Evolutionary conservation across 1,140 invertebrate genomes (phyloP), one percentile per base, ranked within the genome.

Genomic region (Melitaea cinxia): DNA sequence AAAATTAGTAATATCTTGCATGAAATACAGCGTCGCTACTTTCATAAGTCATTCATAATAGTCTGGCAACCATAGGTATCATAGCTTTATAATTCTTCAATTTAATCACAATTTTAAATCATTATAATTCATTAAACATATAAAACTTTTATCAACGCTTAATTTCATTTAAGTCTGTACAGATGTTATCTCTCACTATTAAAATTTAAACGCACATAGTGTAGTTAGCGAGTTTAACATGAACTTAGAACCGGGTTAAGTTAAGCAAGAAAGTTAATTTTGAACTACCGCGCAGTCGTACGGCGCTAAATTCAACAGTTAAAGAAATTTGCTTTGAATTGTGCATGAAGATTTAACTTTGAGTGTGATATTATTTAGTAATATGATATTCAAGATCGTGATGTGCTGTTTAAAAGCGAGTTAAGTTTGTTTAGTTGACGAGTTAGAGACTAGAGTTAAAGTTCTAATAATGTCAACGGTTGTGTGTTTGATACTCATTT

Each of bases 211-310:
- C 58, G 58, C 64, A 57, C 50, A 68, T 37, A 28, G 23, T 53
- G 15, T 64, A 65, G 67, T 66, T 65, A 70, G 33, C 60, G 33
- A 56, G 60, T 68, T 74, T 65, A 53, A 64, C 60, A 63, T 63
- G 35, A 47, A 73, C 63, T 70, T 71, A 66, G 55, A 62, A 63
- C 55, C 64, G 33, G 42, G 54, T 50, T 35, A 63, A 69, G 69
- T 70, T 72, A 62, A 70, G 56, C 65, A 65, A 71, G 68, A 70
- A 80, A 80, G 73, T 80, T 76, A 74, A 80, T 78, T 80, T 75
- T 72, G 77, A 79, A 76, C 74, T 68, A 12, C 15, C 17, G 39
- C 64, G 69, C 54, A 58, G 57, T 61, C 57, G 30, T 45, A 17
- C 39, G 39, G 39, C 62, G 68, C 72, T 70, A 70, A 69, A 75